These are phyloP conservation scores for Ips nitidus DNA, from an alignment of 1,140 invertebrate species.

Conservation along the genomic window DNA sequence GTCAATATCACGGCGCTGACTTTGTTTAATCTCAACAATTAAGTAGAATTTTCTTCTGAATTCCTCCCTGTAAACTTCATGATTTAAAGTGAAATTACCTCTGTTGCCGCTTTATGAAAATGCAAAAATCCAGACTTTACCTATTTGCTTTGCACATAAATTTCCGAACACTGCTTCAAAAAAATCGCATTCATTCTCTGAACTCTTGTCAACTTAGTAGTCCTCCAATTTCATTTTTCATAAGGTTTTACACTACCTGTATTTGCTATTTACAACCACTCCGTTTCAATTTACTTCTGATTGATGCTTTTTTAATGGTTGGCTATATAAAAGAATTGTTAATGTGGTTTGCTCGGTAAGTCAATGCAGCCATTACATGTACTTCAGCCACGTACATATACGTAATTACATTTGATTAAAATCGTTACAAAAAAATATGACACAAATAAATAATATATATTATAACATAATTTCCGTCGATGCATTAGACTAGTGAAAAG, in stretches of 20 bases:
- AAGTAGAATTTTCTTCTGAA: not conserved
- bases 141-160: slow-evolving; percentile 23
- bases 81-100: slow-evolving; percentile 27
- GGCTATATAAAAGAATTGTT: not conserved
- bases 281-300: not conserved
- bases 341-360: not conserved
- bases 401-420: no score
- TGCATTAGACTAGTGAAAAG: no score
- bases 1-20: no score
- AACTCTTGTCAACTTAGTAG: not conserved
- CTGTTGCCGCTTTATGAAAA: slow-evolving; percentile 25
- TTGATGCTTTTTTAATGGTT: slow-evolving; percentile 1
- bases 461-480: no score
- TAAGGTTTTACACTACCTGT: no score
- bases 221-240: no score
- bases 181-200: slow-evolving; percentile 1
- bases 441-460: no score
- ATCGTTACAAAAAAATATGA: no score
- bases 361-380: not conserved
- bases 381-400: no score
- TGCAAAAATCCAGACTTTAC: slow-evolving; percentile 19
- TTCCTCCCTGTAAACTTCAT: slow-evolving; percentile 5
- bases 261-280: no score
- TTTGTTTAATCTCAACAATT: no score
- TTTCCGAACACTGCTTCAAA: slow-evolving; percentile 5